phyloP scores from a whole-genome alignment of 35 echinoderm and acorn worm species.

The Apostichopus parvimensis region DNA sequence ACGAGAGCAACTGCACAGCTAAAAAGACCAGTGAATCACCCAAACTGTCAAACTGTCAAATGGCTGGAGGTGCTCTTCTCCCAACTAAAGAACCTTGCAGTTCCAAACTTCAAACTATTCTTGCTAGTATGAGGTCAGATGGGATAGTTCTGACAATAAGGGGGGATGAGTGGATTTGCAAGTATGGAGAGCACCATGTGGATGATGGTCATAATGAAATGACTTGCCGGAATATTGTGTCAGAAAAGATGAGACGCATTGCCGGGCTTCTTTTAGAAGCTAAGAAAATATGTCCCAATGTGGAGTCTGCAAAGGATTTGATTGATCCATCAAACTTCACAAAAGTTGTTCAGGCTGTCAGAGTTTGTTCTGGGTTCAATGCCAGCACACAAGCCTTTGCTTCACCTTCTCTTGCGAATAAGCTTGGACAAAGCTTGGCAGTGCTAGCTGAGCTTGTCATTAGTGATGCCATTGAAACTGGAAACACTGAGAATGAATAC shows the following conservation, averaged over 20 bases:
- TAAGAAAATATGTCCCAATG: background rate
- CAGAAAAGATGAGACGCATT: conserved; percentile 15
- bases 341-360: background rate
- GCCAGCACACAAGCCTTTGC: background rate
- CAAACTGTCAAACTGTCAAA: background rate
- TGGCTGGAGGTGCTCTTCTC: background rate
- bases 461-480: background rate
- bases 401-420: background rate
- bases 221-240: background rate
- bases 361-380: too few relatives aligned
- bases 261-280: background rate
- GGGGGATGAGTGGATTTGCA: background rate
- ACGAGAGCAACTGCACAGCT: background rate
- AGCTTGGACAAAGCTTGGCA: conserved; percentile 25
- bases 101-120: background rate
- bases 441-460: conserved; percentile 33
- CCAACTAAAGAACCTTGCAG: background rate
- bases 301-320: conserved; percentile 17
- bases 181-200: background rate
- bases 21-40: background rate
- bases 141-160: background rate
- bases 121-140: background rate
- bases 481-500: background rate
- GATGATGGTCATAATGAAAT: background rate
- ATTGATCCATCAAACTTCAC: background rate